phyloP scores from a whole-genome alignment of 2,113 vertebrate genomes.

The Leucoraja erinaceus region DNA sequence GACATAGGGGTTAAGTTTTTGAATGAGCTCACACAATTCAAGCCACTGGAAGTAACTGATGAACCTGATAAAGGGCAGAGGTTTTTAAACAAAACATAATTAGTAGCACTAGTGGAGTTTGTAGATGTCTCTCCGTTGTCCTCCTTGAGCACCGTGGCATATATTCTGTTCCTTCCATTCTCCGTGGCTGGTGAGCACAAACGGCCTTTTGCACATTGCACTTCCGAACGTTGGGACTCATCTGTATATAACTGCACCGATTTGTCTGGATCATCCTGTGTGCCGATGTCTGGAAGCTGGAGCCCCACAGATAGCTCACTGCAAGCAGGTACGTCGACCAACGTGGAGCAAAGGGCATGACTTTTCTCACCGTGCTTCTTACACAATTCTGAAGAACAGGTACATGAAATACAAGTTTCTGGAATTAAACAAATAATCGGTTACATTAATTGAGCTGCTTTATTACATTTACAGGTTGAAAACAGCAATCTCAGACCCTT shows the following conservation, averaged over 20 bases:
- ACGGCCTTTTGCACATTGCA: not conserved
- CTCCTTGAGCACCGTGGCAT: not conserved
- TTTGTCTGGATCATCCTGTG: slow-evolving; percentile 1
- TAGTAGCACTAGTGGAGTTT: no score
- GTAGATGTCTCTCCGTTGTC: not conserved
- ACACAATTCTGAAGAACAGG: not conserved
- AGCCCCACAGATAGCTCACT: not conserved
- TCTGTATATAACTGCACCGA: slow-evolving; percentile 16
- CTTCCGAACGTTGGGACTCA: not conserved
- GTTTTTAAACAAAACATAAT: not conserved
- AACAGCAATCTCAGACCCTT: not conserved
- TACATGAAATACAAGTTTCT: slow-evolving; percentile 22
- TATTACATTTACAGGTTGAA: not conserved
- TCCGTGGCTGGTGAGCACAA: not conserved
- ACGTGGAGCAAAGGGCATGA: not conserved
- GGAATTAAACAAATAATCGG: not conserved
- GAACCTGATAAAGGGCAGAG: not conserved
- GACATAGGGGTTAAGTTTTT: not conserved
- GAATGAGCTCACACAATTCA: not conserved
- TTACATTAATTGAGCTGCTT: not conserved
- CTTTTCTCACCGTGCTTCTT: not conserved
- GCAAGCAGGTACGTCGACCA: not conserved
- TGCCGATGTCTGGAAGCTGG: not conserved
- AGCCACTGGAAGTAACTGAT: not conserved
- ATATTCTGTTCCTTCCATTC: not conserved